Percentiles rank a stretch among this genome's conserved stretches.
These are phyloP conservation scores for Montipora sp. DNA, from an alignment of 64 coral and sea anemone species.

Conservation along the genomic window DNA sequence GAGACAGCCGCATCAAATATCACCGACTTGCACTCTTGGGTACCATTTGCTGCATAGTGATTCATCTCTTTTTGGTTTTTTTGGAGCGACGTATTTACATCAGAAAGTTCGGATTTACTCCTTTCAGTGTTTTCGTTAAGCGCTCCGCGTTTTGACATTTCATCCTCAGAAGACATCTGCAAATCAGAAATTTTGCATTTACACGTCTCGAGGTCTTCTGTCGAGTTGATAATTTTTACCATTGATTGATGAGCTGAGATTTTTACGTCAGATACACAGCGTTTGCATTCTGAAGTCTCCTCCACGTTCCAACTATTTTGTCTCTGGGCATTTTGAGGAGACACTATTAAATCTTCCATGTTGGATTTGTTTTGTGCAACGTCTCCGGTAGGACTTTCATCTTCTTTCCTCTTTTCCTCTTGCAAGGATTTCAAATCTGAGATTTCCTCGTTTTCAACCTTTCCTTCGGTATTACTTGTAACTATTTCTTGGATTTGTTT, in stretches of 20 bases:
- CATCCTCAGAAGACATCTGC: not conserved
- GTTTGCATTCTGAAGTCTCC: too few species aligned
- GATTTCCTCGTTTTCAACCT: slow-evolving; percentile 19
- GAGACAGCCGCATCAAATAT: not conserved
- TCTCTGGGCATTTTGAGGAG: too few species aligned
- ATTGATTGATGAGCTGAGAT: too few species aligned
- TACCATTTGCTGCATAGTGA: not conserved
- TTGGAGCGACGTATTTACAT: not conserved
- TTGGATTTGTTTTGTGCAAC: not conserved
- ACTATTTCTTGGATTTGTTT: not conserved
- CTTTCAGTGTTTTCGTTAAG: not conserved
- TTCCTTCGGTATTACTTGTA: not conserved
- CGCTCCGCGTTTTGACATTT: not conserved
- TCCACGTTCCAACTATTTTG: not conserved
- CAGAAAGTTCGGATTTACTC: not conserved
- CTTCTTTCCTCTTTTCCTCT: not conserved
- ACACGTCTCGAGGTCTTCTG: slow-evolving; percentile 12
- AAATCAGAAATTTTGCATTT: slow-evolving; percentile 33
- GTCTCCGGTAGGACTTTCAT: not conserved
- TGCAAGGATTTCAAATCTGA: not conserved
- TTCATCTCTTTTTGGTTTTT: not conserved
- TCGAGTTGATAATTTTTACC: not conserved
- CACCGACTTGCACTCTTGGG: not conserved
- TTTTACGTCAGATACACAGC: too few species aligned
- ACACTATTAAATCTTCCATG: not conserved